phyloP scores from a whole-genome alignment of 2,797 vertebrate genomes.

The Sitta carolinensis region DNA sequence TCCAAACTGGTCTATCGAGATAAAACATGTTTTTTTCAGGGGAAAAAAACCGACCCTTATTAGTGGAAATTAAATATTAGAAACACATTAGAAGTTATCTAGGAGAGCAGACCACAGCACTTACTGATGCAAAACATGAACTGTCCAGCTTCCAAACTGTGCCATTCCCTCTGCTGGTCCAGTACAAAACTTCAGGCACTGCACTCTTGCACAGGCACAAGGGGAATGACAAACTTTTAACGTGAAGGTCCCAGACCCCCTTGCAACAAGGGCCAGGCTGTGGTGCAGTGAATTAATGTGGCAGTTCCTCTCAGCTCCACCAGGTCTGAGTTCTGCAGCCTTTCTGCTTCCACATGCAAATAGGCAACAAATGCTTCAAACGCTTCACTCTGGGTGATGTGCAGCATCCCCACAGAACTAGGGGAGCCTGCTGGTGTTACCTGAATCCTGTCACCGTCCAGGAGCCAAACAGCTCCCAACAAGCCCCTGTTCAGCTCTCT shows the following conservation, averaged over 20 bases:
- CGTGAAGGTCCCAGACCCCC: not conserved
- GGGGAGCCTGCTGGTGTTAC: not conserved
- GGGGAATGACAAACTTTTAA: not conserved
- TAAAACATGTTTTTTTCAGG: not conserved
- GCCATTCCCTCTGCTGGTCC: not conserved
- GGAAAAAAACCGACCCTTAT: not conserved
- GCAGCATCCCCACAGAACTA: not conserved
- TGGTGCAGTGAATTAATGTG: not conserved
- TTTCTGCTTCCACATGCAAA: not conserved
- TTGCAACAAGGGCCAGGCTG: not conserved
- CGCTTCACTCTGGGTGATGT: not conserved
- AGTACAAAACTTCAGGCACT: not conserved
- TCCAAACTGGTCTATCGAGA: not conserved
- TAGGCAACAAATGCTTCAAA: not conserved
- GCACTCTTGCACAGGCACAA: not conserved
- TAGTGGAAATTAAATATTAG: not conserved
- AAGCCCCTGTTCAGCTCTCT: not conserved
- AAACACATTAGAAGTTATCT: conserved; percentile 1
- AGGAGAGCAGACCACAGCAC: not conserved
- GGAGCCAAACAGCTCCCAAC: not conserved
- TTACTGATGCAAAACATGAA: not conserved
- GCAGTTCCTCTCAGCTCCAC: not conserved
- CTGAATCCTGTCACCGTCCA: not conserved
- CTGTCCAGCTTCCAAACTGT: not conserved
- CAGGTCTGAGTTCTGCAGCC: not conserved